Conservation (phyloP, 2,797 vertebrate species). For the Peromyscus nudipes region DNA sequence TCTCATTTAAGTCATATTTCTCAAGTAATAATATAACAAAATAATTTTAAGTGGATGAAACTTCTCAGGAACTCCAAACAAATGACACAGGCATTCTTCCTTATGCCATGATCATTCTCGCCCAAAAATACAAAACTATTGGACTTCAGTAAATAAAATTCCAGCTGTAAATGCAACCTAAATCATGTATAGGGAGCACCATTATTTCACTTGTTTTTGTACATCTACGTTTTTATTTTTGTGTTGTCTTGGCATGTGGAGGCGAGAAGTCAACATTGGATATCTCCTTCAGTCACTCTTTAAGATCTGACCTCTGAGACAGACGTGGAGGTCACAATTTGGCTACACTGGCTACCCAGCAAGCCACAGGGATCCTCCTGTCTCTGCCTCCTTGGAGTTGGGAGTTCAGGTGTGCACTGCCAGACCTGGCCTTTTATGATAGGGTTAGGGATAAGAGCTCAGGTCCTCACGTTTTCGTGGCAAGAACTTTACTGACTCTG, state of each 20-base stretch:
- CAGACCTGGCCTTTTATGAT: not conserved
- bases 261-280: not conserved
- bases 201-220: not conserved
- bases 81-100: not conserved
- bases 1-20: conserved; percentile 19
- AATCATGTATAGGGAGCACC: conserved; percentile 32
- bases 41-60: conserved; percentile 8
- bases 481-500: not conserved
- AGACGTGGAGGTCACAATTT: not conserved
- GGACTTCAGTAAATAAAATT: conserved; percentile 20
- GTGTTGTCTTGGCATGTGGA: not conserved
- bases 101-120: not conserved
- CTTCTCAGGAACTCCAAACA: conserved; percentile 12
- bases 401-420: not conserved
- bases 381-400: not conserved
- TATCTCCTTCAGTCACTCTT: not conserved
- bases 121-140: conserved; percentile 50
- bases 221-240: not conserved
- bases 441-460: not conserved
- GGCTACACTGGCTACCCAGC: not conserved
- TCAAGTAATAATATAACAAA: conserved; percentile 37
- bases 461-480: not conserved
- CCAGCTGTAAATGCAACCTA: not conserved
- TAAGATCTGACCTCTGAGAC: not conserved
- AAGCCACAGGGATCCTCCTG: not conserved